Conservation (phyloP, 2,113 vertebrate genomes). For the Grammomys dolichurus region DNA sequence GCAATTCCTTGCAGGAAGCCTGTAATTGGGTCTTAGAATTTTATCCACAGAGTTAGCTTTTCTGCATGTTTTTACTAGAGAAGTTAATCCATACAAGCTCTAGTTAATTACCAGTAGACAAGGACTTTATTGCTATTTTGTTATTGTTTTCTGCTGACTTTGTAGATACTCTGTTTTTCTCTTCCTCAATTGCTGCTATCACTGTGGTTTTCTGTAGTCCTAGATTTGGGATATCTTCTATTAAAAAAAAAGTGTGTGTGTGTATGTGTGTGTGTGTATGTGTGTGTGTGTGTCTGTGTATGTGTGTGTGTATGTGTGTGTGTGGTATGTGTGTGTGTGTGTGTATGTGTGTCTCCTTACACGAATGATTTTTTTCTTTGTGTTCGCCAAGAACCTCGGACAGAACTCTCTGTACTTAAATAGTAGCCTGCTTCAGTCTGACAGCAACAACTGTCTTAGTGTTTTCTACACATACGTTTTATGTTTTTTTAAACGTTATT, state of each 20-base stretch:
- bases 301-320: too few species aligned
- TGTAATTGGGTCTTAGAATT: neutral
- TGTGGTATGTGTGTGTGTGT: neutral
- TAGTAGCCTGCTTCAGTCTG: neutral
- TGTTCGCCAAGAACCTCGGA: neutral
- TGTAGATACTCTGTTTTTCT: neutral
- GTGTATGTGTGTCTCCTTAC: neutral
- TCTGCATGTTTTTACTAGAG: neutral
- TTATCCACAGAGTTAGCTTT: too few species aligned
- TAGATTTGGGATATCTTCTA: neutral
- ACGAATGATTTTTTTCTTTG: neutral
- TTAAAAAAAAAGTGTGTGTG: neutral
- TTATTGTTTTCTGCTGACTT: neutral
- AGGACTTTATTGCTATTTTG: neutral
- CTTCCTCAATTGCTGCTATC: neutral
- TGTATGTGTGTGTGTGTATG: neutral
- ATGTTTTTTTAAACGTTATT: neutral
- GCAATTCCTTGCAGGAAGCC: neutral
- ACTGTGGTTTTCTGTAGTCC: neutral
- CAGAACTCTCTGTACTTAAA: neutral
- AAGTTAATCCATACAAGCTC: neutral
- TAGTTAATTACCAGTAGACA: neutral
- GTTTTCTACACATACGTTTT: neutral
- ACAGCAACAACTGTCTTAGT: neutral
- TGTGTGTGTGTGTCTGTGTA: neutral